Conservation (phyloP, 1,140 invertebrate genomes). For the Micrasema longulum region DNA sequence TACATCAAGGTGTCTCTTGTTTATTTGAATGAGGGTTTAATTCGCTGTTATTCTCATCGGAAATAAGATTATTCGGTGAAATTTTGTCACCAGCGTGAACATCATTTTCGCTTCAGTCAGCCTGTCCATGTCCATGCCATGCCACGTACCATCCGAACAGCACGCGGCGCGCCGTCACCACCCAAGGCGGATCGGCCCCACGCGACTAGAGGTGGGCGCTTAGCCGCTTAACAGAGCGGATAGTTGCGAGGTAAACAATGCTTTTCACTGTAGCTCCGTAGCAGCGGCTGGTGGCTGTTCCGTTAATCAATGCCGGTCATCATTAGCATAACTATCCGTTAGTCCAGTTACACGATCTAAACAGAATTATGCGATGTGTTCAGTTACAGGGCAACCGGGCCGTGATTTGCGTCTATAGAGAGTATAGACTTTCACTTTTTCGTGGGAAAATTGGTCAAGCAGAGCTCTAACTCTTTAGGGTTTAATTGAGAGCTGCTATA, state of each 20-base stretch:
- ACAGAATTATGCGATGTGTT: neutral
- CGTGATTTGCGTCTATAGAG: slow-evolving; percentile 7
- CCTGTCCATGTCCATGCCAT: no score
- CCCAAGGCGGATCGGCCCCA: neutral
- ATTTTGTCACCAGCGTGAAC: no score
- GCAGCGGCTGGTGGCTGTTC: slow-evolving; percentile 8
- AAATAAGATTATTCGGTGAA: no score
- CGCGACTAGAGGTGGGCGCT: slow-evolving; percentile 7
- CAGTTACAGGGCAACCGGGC: neutral
- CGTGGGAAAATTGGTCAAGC: slow-evolving; percentile 7
- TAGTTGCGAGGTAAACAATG: slow-evolving; percentile 23
- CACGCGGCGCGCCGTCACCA: neutral
- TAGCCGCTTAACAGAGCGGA: slow-evolving; percentile 23
- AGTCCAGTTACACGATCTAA: neutral
- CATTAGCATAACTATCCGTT: slow-evolving; percentile 19
- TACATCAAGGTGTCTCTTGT: no score
- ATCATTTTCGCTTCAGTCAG: neutral
- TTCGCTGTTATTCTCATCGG: no score
- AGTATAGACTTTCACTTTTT: slow-evolving; percentile 23
- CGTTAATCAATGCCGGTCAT: slow-evolving; percentile 21
- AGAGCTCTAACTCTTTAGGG: no score
- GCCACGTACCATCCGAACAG: neutral
- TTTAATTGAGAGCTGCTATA: no score
- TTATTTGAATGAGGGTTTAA: no score
- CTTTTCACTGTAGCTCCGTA: slow-evolving; percentile 2